Evolutionary conservation across 2,113 vertebrate species (phyloP), one percentile per base, ranked within the genome.

Genomic region (Cyprinus carpio): DNA sequence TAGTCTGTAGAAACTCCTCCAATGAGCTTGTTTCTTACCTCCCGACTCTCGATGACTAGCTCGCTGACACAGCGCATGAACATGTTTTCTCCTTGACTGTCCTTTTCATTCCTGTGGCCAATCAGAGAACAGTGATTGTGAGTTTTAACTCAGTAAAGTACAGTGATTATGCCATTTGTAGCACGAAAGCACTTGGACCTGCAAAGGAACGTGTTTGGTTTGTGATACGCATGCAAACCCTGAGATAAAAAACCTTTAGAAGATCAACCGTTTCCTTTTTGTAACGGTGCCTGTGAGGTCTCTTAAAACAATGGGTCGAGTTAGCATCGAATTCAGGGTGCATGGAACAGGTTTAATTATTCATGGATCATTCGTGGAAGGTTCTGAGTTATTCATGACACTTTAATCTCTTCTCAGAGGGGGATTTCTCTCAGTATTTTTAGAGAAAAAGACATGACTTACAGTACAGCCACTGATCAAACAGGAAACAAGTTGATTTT

Each of bases 31-130:
- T 75, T 60, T 75, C 87, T 94, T 93, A 99, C 98, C 98, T 99
- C 98, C 91, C 97, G 95, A 90, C 97, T 99, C 89, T 99, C 98
- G 40, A 99, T 97, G 11, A 99, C 97, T 0, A 99, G 96, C 89
- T 99, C 98, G 10, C 97, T 96, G 92, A 99, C 95, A 0, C 98
- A 99, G 1, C 97, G 96, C 94, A 99, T 89, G 92, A 99, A 99
- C 97, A 99, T 99, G 88, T 96, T 98, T 89, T 99, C 98, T 82
- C 98, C 98, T 91, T 98, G 98, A 90, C 95, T 97, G 90, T 99
- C 97, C 76, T 98, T 99, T 89, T 99, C 98, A 0, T 98, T 97
- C 87, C 98, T 99, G 84, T 0, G 85, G 87, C 18, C 67, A 85
- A 85, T 49, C 46, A 51, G 23, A 31, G 34, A 20, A 81, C 40